These are phyloP conservation scores for Bergia sp. DNA, from an alignment of 92 coral and sea anemone species.

Conservation along the genomic window DNA sequence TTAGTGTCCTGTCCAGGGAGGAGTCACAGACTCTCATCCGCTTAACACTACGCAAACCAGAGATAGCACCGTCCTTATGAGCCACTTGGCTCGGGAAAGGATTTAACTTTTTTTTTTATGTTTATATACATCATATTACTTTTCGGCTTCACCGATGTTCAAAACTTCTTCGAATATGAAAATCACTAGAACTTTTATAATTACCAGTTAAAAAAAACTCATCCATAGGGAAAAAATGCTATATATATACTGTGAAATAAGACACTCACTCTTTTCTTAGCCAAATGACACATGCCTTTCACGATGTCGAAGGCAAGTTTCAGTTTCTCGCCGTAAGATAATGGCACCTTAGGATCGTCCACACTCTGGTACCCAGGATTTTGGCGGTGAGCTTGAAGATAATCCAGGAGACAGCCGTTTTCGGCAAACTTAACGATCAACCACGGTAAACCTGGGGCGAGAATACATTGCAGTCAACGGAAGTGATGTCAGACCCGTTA, in stretches of 20 bases:
- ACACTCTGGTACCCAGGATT: conserved; percentile 24
- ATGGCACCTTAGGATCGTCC: conserved; percentile 9
- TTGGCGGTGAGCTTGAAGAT: conserved; percentile 47
- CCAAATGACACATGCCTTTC: conserved; percentile 74
- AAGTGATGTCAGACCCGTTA: too few species aligned
- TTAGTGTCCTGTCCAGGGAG: too few species aligned
- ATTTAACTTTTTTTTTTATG: too few species aligned
- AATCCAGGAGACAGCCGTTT: conserved; percentile 67
- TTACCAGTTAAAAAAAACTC: neutral
- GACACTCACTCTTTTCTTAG: conserved; percentile 59
- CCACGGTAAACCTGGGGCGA: conserved; percentile 72
- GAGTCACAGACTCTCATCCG: too few species aligned
- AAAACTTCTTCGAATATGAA: too few species aligned
- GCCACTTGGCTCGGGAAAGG: too few species aligned
- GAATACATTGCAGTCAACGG: neutral
- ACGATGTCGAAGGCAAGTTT: conserved; percentile 75
- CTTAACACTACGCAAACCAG: too few species aligned
- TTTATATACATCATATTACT: too few species aligned
- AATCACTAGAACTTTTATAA: too few species aligned
- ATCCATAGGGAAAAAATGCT: neutral
- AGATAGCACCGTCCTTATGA: too few species aligned
- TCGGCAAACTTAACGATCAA: conserved; percentile 73
- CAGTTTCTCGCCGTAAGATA: conserved; percentile 56
- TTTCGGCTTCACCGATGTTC: too few species aligned
- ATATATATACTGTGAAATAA: neutral